Conservation (phyloP, 92 coral and sea anemone species). For the Palythoa heliodiscus region DNA sequence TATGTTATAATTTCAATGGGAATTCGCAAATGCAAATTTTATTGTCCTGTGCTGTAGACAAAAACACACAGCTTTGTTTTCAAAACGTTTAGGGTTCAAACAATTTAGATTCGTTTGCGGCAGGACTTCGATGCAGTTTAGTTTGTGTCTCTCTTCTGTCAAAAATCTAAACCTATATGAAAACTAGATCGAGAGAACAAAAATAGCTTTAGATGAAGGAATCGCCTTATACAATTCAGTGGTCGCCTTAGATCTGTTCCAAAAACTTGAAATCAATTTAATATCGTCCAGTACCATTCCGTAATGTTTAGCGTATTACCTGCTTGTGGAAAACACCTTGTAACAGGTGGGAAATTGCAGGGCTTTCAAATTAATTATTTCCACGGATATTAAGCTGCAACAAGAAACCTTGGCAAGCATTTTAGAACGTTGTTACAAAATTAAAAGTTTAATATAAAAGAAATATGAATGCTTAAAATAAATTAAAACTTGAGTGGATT, state of each 20-base stretch:
- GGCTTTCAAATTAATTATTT: background rate
- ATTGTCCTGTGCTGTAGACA: background rate
- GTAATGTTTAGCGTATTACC: background rate
- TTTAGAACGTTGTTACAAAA: background rate
- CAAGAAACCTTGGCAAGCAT: background rate
- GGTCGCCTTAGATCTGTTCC: too few relatives aligned
- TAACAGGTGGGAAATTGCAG: conserved; percentile 26
- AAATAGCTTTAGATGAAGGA: too few relatives aligned
- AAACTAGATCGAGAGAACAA: background rate
- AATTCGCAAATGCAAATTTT: background rate
- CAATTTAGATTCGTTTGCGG: conserved; percentile 25
- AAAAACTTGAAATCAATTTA: background rate
- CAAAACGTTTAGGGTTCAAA: background rate
- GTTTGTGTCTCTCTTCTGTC: background rate
- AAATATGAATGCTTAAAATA: background rate
- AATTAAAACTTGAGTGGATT: background rate
- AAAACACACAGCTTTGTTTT: conserved; percentile 9
- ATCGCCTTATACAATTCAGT: background rate
- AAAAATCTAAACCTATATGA: background rate
- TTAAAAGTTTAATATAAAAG: background rate
- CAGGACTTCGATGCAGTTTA: background rate
- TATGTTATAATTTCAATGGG: background rate
- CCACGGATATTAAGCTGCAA: background rate
- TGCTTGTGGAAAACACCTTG: background rate
- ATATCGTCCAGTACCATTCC: background rate